These are phyloP conservation scores for Campoletis sonorensis DNA, from an alignment of 1,140 invertebrate genomes.

Conservation along the genomic window DNA sequence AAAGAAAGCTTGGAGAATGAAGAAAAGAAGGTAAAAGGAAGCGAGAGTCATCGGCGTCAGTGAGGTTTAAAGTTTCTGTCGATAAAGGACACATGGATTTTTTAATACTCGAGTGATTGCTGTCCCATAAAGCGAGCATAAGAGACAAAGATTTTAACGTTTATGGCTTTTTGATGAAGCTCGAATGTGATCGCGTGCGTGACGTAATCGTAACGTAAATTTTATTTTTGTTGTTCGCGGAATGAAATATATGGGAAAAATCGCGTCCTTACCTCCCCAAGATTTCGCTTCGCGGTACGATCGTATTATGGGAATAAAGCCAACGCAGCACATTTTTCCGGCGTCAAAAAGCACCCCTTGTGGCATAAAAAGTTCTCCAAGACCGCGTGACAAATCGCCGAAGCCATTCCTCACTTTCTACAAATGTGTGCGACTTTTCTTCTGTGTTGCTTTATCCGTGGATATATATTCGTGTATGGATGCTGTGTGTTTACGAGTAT, in stretches of 20 bases:
- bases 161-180: no score
- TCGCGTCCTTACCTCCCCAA: background rate
- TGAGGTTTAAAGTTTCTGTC: slow-evolving; percentile 41
- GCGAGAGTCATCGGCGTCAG: background rate
- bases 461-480: no score
- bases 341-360: slow-evolving; percentile 7
- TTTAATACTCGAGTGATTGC: no score
- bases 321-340: slow-evolving; percentile 6
- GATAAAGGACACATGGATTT: slow-evolving; percentile 30
- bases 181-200: background rate
- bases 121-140: no score
- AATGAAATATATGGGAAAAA: slow-evolving; percentile 9
- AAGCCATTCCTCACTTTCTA: slow-evolving; percentile 43
- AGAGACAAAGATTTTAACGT: no score
- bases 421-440: background rate
- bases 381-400: slow-evolving; percentile 49
- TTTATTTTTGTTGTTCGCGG: no score
- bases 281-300: background rate
- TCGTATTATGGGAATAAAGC: background rate
- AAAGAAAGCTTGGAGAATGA: background rate
- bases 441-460: no score
- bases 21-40: background rate
- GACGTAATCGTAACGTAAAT: background rate
- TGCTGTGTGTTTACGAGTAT: no score
- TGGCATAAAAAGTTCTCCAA: slow-evolving; percentile 34